phyloP scores from a whole-genome alignment of 1,140 invertebrate species.

The Kradibia gibbosae region DNA sequence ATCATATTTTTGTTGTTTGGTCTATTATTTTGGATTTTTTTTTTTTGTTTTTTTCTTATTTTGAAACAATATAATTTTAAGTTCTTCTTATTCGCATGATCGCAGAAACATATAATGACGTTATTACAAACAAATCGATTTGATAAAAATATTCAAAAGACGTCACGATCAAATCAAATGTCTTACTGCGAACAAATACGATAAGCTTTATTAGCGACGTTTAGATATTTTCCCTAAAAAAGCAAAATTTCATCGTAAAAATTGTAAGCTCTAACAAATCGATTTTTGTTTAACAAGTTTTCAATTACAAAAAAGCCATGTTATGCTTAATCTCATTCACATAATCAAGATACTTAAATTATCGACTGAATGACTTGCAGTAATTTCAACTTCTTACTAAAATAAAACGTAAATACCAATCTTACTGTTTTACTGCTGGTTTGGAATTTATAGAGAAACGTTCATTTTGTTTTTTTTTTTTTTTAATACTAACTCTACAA shows the following conservation, averaged over 20 bases:
- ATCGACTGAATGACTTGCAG: constrained; percentile 43
- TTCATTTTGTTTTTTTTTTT: background rate
- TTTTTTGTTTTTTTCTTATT: background rate
- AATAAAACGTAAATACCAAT: background rate
- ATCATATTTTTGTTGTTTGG: background rate
- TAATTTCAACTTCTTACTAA: constrained; percentile 38
- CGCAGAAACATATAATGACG: constrained; percentile 21
- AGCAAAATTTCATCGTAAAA: background rate
- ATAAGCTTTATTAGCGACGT: constrained; percentile 42
- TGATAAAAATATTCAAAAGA: constrained; percentile 41
- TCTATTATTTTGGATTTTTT: background rate
- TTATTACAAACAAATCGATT: constrained; percentile 39
- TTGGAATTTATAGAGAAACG: background rate
- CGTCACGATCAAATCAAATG: constrained; percentile 27
- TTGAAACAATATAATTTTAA: background rate
- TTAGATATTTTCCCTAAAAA: constrained; percentile 29
- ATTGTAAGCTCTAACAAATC: constrained; percentile 27
- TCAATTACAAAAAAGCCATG: constrained; percentile 29
- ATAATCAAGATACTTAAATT: constrained; percentile 32
- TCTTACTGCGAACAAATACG: constrained; percentile 29
- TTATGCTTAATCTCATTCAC: constrained; percentile 20
- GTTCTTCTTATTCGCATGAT: constrained; percentile 11
- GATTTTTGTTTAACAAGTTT: background rate
- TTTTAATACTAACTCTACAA: background rate
- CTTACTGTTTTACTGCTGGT: background rate